Conservation (phyloP, 2,888 invertebrate species). For the Thecophora atra region DNA sequence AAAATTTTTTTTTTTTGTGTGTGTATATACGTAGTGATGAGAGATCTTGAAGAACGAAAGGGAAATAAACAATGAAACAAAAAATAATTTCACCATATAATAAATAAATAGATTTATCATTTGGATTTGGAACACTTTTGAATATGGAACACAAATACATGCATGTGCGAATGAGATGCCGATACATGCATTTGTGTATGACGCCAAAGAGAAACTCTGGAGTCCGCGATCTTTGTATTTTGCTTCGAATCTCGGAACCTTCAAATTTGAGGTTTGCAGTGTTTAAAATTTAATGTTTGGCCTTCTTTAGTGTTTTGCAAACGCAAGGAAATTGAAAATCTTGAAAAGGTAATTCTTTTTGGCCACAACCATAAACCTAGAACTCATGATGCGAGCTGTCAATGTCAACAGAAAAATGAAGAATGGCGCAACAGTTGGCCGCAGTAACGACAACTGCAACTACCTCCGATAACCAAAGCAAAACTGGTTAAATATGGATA, state of each 20-base stretch:
- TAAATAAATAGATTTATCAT: no score
- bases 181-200: not conserved
- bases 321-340: not conserved
- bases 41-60: no score
- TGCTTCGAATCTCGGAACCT: not conserved
- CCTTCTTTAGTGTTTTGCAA: slow-evolving; percentile 13
- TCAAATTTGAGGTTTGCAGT: not conserved
- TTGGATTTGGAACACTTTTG: no score
- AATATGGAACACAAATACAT: no score
- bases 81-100: no score
- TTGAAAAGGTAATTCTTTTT: not conserved
- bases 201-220: not conserved
- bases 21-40: no score
- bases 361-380: not conserved
- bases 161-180: no score
- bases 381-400: not conserved
- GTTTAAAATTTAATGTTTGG: not conserved
- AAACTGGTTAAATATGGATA: not conserved
- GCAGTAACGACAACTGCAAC: no score
- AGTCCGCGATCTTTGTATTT: not conserved
- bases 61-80: no score
- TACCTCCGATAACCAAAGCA: not conserved
- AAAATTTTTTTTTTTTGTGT: no score
- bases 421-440: not conserved
- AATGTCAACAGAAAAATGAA: slow-evolving; percentile 4